A percentile compares a stretch with the other conserved stretches of the same genome.
Conservation (phyloP, 2,888 invertebrate genomes). For the Calliopum simillimum region DNA sequence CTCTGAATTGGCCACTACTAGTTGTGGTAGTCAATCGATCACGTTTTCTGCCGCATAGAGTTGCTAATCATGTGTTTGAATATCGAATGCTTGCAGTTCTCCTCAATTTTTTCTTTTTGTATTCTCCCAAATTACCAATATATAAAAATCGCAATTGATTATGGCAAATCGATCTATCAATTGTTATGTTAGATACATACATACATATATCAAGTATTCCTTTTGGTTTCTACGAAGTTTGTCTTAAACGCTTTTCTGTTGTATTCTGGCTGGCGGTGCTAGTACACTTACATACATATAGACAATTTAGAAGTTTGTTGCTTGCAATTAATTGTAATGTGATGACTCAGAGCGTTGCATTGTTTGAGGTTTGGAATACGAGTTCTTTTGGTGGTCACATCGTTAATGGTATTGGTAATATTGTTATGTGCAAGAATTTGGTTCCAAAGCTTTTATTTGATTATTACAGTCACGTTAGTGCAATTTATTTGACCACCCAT, state of each 20-base stretch:
- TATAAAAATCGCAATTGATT: background rate
- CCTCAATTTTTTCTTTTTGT: background rate
- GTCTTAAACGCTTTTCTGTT: background rate
- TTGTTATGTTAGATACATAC: background rate
- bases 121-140: background rate
- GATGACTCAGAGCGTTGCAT: slow-evolving; percentile 32
- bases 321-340: slow-evolving; percentile 51
- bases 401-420: background rate
- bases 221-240: background rate
- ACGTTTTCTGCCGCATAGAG: slow-evolving; percentile 51
- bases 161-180: slow-evolving; percentile 7
- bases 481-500: slow-evolving; percentile 61
- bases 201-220: background rate
- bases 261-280: too few species aligned
- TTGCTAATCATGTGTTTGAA: slow-evolving; percentile 27
- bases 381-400: slow-evolving; percentile 12
- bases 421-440: slow-evolving; percentile 9
- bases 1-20: background rate
- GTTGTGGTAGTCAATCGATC: slow-evolving; percentile 60
- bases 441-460: slow-evolving; percentile 52
- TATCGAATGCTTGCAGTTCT: background rate
- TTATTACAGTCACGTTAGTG: slow-evolving; percentile 60
- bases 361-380: slow-evolving; percentile 2
- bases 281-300: slow-evolving; percentile 35
- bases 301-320: slow-evolving; percentile 57